Evolutionary conservation across 2,888 invertebrate genomes (phyloP).

Genomic region (Drosophila borealis): DNA sequence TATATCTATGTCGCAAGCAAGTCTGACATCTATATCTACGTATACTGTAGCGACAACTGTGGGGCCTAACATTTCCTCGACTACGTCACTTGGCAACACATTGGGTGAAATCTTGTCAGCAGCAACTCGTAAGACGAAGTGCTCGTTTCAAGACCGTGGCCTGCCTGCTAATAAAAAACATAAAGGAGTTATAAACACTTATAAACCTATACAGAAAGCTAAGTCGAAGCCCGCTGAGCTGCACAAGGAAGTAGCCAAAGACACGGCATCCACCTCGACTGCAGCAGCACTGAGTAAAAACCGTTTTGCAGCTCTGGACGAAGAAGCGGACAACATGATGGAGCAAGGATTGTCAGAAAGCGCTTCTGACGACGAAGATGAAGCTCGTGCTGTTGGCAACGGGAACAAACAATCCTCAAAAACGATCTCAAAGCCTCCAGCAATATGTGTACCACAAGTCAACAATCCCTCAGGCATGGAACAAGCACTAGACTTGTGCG

Average conservation of each 20-base stretch:
- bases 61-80: neutral
- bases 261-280: conserved; percentile 1
- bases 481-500: neutral
- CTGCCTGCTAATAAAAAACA: too few relatives aligned
- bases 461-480: neutral
- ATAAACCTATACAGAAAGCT: neutral
- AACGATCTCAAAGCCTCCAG: conserved; percentile 7
- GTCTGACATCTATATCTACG: conserved; percentile 10
- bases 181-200: neutral
- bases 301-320: conserved; percentile 6
- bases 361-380: neutral
- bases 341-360: neutral
- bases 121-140: conserved; percentile 7
- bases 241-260: neutral
- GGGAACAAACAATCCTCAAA: neutral
- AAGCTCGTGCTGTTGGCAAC: neutral
- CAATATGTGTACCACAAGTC: conserved; percentile 2
- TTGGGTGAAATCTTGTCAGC: conserved; percentile 3
- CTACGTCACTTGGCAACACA: neutral
- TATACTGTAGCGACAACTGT: conserved; percentile 8
- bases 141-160: conserved; percentile 9
- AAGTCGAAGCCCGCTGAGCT: neutral
- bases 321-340: conserved; percentile 15
- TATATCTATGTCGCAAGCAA: conserved; percentile 3
- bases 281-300: conserved; percentile 7